Base-by-base conservation (phyloP, 2,797 vertebrate genomes). In the Buphagus erythrorhynchus region DNA sequence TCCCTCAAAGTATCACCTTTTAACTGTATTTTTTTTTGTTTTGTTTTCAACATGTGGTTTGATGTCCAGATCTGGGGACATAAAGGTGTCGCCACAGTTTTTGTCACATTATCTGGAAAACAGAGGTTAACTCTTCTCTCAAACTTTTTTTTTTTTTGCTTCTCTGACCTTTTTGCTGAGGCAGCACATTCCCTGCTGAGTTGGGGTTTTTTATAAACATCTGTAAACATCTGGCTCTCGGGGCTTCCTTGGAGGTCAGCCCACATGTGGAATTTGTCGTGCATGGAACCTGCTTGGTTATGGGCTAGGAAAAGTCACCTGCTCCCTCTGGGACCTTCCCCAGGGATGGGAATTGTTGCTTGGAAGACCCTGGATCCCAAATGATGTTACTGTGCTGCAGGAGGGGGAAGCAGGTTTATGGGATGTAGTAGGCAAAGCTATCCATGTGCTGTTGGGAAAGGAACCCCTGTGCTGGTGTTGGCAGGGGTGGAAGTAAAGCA, bases 221-320 rank as follows among this genome's bases (percentile, higher is more conserved):
- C 31, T 19, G 20, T 24, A 74, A 5, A 10, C 35, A 29, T 10
- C 31, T 19, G 20, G 20, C 31, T 31, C 52, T 63, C 0, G 1
- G 67, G 59, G 28, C 24, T 38, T 46, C 4, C 19, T 73, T 31
- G 90, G 78, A 94, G 96, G 96, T 97, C 86, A 92, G 24, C 35
- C 65, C 66, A 19, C 8, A 4, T 3, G 25, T 28, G 54, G 49
- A 25, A 52, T 40, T 17, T n/a, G 13, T 5, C 69, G 40, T 45
- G 59, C 3, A 5, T 4, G 26, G 59, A 77, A 45, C 13, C 48
- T 36, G 40, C 49, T 45, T 16, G 26, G 20, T 62, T 71, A 16
- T 62, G 4, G 4, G 9, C 3, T 21, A 6, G 77, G 77, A 86
- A 63, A 55, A 45, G 48, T 45, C 61, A 14, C 35, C 48, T 26